Base-by-base conservation (phyloP, 2,888 invertebrate genomes). In the Vandiemenella viatica region DNA sequence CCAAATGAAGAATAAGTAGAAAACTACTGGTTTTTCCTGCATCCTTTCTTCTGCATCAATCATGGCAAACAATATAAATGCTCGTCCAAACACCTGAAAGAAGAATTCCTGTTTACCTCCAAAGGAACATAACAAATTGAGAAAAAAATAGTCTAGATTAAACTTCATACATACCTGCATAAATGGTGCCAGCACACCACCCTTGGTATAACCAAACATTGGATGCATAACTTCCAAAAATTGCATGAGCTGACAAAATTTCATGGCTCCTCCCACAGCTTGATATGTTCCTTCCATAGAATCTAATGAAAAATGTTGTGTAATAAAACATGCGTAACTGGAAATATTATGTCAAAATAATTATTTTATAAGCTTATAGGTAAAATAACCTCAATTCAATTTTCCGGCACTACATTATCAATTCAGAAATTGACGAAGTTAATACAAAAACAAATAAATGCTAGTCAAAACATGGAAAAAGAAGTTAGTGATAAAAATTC, bases 161-260 rank as follows among this genome's bases (percentile, higher is more conserved):
- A n/a, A n/a, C n/a, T n/a, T n/a, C n/a, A n/a, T 1, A 8, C 15
- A 41, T 57, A 72, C 73, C 75, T 95, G 93, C 46, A 88, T 55
- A 45, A 85, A 72, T 2, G 91, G 79, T 17, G 83, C 71, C 1
- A 86, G 45, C 0, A 76, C 68, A 15, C 80, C 76, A 18, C 89
- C 86, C 70, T 79, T 84, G 1, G 91, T 89, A 61, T 90, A 87
- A 1, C 91, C 89, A 62, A 92, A 80, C 43, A 92, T 59, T 0
- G 92, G 86, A 71, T 95, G 90, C 70, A 93, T 71, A 1, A 92
- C 79, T 70, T 95, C 95, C 53, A 95, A 63, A 58, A 84, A 79
- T 65, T 91, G 88, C 58, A 88, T 67, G 1, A 87, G 63, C 59
- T 92, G 91, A 26, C 88, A 73, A 60, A 88, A 85, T 63, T 83